Conservation (phyloP, 2,113 vertebrate genomes). For the Phylloscopus trochilus region DNA sequence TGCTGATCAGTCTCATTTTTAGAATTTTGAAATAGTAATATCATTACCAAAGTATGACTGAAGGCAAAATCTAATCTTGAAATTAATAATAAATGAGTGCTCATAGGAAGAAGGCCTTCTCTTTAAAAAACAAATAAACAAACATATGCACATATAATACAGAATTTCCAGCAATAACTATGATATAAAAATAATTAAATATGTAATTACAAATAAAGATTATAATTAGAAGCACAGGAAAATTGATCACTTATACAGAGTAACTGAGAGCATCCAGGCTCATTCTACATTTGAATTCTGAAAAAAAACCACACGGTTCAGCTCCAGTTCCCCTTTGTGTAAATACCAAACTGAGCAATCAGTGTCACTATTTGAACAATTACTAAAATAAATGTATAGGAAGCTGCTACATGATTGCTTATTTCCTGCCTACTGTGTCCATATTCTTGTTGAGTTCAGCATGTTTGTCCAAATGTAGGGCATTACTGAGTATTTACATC, state of each 20-base stretch:
- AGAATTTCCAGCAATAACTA: neutral
- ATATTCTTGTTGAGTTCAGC: conserved; percentile 19
- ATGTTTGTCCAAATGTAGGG: neutral
- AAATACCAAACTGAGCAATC: neutral
- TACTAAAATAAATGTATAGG: neutral
- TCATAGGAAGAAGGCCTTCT: neutral
- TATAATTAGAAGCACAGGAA: neutral
- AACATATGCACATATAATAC: neutral
- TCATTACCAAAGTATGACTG: neutral
- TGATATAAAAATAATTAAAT: neutral
- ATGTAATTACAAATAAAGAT: neutral
- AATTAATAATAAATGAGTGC: neutral
- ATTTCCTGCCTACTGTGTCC: neutral
- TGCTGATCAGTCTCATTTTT: neutral
- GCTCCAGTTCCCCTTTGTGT: neutral
- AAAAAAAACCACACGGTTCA: neutral
- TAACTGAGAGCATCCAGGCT: neutral
- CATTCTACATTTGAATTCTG: neutral
- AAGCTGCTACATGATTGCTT: conserved; percentile 20
- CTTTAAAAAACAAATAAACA: neutral
- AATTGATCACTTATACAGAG: rapidly evolving
- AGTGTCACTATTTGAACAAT: conserved; percentile 9
- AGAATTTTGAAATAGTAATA: neutral
- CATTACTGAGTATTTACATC: neutral
- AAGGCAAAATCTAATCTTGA: neutral